phyloP scores from a whole-genome alignment of 2,797 vertebrate species.

The Sphaeramia orbicularis region DNA sequence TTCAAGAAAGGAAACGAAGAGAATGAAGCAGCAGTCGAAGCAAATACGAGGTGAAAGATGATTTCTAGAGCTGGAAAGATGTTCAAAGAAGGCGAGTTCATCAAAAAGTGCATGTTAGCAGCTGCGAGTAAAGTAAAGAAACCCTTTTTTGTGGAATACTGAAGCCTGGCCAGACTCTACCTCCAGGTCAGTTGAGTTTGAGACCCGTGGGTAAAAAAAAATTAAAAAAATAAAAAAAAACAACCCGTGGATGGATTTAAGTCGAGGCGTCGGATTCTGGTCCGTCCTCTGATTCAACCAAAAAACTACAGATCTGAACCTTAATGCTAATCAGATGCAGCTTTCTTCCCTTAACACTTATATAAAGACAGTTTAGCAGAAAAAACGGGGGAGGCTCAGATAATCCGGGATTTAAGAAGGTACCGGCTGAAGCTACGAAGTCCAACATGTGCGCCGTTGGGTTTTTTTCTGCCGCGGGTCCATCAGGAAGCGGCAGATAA shows the following conservation, averaged over 20 bases:
- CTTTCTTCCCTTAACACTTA: constrained; percentile 4
- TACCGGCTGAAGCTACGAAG: constrained; percentile 22
- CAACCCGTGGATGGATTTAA: constrained; percentile 28
- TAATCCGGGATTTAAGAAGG: constrained; percentile 22
- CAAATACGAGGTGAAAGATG: too few relatives aligned
- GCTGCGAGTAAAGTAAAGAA: too few relatives aligned
- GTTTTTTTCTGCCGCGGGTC: background rate
- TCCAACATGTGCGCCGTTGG: background rate
- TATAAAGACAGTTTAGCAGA: constrained; percentile 20
- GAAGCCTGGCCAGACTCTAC: too few relatives aligned
- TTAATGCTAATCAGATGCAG: constrained; percentile 44
- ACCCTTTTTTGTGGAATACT: too few relatives aligned
- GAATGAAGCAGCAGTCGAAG: too few relatives aligned
- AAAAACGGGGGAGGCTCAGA: constrained; percentile 9
- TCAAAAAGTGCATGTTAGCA: too few relatives aligned
- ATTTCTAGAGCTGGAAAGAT: too few relatives aligned
- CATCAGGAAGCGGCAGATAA: constrained; percentile 16
- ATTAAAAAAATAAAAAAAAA: too few relatives aligned
- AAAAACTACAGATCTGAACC: constrained; percentile 19
- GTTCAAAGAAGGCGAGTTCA: too few relatives aligned
- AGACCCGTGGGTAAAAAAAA: too few relatives aligned
- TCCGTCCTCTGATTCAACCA: constrained; percentile 53
- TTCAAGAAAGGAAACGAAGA: too few relatives aligned
- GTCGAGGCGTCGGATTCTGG: constrained; percentile 25
- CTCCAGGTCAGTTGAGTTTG: too few relatives aligned